phyloP scores from a whole-genome alignment of 2,113 vertebrate genomes.

The Climacteris rufus region DNA sequence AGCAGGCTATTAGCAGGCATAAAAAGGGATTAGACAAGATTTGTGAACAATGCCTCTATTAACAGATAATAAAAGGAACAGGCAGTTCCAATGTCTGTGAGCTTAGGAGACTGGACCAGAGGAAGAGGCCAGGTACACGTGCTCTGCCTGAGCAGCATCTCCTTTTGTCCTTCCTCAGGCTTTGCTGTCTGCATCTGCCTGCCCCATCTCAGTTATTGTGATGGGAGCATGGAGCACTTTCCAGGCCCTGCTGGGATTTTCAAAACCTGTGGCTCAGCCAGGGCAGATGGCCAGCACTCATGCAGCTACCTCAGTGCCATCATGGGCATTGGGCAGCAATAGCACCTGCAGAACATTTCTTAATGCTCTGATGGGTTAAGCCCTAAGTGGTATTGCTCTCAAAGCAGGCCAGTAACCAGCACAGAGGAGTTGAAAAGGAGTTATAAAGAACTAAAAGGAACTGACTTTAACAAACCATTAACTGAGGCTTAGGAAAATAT shows the following conservation, averaged over 20 bases:
- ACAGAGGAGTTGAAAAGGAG: neutral
- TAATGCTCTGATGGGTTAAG: neutral
- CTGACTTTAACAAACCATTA: neutral
- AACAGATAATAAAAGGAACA: neutral
- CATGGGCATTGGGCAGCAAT: accelerated
- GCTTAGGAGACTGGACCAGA: neutral
- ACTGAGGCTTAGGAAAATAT: neutral
- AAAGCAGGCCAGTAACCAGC: neutral
- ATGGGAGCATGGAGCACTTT: neutral
- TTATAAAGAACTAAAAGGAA: neutral
- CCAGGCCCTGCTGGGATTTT: neutral
- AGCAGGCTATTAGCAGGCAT: conserved; percentile 24
- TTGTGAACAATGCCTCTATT: conserved; percentile 30
- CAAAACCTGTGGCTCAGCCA: neutral
- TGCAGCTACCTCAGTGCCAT: neutral
- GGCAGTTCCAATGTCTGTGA: neutral
- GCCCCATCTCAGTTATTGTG: neutral
- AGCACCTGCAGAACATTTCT: neutral
- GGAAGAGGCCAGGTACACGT: neutral
- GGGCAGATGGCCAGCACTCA: neutral
- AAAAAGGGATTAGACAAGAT: conserved; percentile 43
- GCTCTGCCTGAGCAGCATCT: neutral
- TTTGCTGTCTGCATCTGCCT: neutral
- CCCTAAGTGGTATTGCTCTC: neutral
- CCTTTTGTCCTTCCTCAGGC: neutral